Evolutionary conservation across 2,888 invertebrate genomes (phyloP), one percentile per base, ranked within the genome.

Genomic region (Andrena bucephala): DNA sequence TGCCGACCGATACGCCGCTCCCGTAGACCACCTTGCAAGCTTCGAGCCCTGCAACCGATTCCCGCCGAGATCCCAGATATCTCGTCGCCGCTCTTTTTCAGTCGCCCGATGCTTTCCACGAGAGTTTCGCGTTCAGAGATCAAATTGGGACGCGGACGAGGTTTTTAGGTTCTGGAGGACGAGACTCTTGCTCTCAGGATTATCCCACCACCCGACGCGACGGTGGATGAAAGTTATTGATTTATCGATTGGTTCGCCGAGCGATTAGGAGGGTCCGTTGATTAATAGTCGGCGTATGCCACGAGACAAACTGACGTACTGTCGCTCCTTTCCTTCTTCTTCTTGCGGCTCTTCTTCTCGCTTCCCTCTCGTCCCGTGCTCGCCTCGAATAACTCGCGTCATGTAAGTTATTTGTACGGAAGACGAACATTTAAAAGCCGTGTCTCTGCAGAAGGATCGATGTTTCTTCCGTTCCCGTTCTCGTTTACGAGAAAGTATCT

Each of bases 281-380:
- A 92, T 92, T 92, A 92, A 92, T 92, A 89, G 91, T 86, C 88
- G 86, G 88, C 89, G 88, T 89, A 90, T 88, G 88, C 86, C 86
- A 77, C 76, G 70, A 87, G 89, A 88, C 86, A 87, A 84, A 86
- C 91, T 78, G 87, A 89, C 89, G 88, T 81, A 83, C 73, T 82
- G 83, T 73, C 85, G 83, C 80, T 87, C 86, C 78, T 87, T 87
- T 88, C 77, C 85, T 86, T 85, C 85, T 85, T 84, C 85, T 86
- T 85, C 80, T 81, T 81, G 67, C 73, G 42, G 59, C 42, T 63
- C 76, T 85, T 84, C 81, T 81, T 69, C 87, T 77, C 79, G 57
- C 16, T 65, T 50, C 81, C 29, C 75, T 27, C 72, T 29, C 77
- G 65, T 50, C 67, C 72, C 50, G 65, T 48, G 63, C 63, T 60